Conservation (phyloP, 2,113 vertebrate species). For the Macrotus californicus region DNA sequence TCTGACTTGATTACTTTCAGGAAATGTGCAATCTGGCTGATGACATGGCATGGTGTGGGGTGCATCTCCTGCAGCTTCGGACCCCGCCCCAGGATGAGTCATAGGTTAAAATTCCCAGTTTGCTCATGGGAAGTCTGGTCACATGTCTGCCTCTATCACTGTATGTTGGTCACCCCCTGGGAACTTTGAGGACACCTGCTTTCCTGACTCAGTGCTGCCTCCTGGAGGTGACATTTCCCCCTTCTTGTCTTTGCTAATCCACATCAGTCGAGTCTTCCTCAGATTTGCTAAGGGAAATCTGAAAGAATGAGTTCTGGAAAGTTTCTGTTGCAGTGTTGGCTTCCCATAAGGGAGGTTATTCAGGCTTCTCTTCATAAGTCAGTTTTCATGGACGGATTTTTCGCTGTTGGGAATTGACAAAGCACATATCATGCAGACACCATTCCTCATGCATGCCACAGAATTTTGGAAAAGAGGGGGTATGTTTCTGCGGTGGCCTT, state of each 20-base stretch:
- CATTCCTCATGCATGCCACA: background rate
- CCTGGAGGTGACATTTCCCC: background rate
- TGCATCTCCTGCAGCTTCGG: background rate
- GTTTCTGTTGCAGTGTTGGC: background rate
- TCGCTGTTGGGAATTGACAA: background rate
- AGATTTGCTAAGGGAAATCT: background rate
- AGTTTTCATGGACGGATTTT: background rate
- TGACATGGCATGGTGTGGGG: background rate
- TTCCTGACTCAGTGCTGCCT: background rate
- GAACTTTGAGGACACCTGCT: background rate
- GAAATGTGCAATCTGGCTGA: slow-evolving; percentile 41
- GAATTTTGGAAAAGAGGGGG: background rate
- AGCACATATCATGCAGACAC: background rate
- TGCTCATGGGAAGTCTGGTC: slow-evolving; percentile 39
- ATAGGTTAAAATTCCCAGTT: slow-evolving; percentile 27
- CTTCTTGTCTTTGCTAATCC: background rate
- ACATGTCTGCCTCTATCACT: background rate
- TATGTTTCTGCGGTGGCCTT: background rate
- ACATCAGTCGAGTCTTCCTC: background rate
- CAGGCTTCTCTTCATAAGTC: background rate
- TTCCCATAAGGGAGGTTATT: background rate
- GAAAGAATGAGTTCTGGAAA: background rate
- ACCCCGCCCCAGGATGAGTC: background rate
- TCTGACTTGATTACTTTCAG: slow-evolving; percentile 62
- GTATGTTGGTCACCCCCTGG: background rate